Base-by-base conservation (phyloP, 1,140 invertebrate species). In the Leucophenga varia region DNA sequence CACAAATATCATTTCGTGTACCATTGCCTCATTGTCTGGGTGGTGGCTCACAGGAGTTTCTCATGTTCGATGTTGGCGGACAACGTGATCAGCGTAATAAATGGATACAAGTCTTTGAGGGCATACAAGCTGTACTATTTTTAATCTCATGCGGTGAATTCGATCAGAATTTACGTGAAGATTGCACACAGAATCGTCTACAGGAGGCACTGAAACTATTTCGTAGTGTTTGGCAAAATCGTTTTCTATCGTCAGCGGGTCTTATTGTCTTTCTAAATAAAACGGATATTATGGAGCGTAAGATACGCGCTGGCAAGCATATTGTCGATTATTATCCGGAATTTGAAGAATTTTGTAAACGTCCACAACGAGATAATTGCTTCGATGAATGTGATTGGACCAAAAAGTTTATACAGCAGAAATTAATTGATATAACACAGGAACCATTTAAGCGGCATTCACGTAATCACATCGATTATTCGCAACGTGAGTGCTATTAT, bases 101-200 rank as follows among this genome's bases (percentile, higher is more conserved):
- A 71, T 91, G 89, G 90, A 90, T 90, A 51, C 86, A 88, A 69
- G 86, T 88, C 2, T 91, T 92, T 63, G 89, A 90, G 71, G 87
- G 86, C 14, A 89, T 91, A 46, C 81, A 88, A 51, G 88, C 87
- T 2, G 84, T 91, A 36, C 79, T 90, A 59, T 91, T 90, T 71
- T 59, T 92, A 34, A 87, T 88, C 2, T 87, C 88, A 4, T 82
- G 82, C 51, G 88, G 86, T 56, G 86, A 88, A 67, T 92, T 87
- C 69, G 89, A 92, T 69, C 85, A 86, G 69, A 84, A 78, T 17
- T 67, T 89, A 13, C 63, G 87, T n/a, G 89, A 91, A 63, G 87
- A 90, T 67, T 64, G 77, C 31, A 74, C 57, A 1, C 85, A 83
- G 59, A 91, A 91, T 73, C 73, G 88, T 35, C 74, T 91, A 6